Percentiles rank a stretch among this genome's conserved stretches.
Evolutionary conservation across 1,140 invertebrate species (phyloP).

Genomic region (Drosophila malerkotliana): DNA sequence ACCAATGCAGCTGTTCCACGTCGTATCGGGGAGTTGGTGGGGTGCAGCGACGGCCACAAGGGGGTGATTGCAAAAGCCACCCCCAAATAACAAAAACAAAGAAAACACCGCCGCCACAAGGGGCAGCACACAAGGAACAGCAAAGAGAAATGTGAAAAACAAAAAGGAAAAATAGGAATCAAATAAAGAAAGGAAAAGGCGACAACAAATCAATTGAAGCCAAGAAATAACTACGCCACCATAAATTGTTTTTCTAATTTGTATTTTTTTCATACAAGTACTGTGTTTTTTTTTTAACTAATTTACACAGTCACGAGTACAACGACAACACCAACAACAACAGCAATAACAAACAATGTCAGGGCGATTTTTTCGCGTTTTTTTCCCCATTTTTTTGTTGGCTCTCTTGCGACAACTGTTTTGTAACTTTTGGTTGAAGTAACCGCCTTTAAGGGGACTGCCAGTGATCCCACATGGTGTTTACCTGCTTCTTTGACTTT

Average conservation of each 20-base stretch:
- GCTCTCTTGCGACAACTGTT: slow-evolving; percentile 33
- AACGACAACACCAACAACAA: slow-evolving; percentile 14
- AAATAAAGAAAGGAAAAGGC: not conserved
- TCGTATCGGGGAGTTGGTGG: not conserved
- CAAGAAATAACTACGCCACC: slow-evolving; percentile 11
- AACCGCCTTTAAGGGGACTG: slow-evolving; percentile 23
- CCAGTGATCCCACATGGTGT: slow-evolving; percentile 3
- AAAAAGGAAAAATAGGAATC: not conserved
- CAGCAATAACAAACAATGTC: slow-evolving; percentile 26
- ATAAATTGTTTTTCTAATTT: not conserved
- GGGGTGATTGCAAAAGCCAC: slow-evolving; percentile 14
- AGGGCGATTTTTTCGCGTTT: slow-evolving; percentile 5
- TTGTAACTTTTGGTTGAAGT: slow-evolving; percentile 50
- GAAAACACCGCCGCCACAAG: slow-evolving; percentile 35
- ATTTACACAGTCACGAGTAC: slow-evolving; percentile 34
- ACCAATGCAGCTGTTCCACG: slow-evolving; percentile 35
- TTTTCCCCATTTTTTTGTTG: slow-evolving; percentile 6
- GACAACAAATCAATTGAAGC: slow-evolving; percentile 64
- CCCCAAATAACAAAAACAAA: slow-evolving; percentile 36
- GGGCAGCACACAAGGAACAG: slow-evolving; percentile 15
- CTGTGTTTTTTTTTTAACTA: slow-evolving; percentile 4
- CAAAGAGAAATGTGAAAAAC: not conserved
- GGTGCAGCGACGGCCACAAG: not conserved
- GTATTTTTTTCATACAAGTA: slow-evolving; percentile 11
- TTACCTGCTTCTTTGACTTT: slow-evolving; percentile 17